Evolutionary conservation across 2,888 invertebrate species (phyloP).

Genomic region (Nemotelus nigrinus): DNA sequence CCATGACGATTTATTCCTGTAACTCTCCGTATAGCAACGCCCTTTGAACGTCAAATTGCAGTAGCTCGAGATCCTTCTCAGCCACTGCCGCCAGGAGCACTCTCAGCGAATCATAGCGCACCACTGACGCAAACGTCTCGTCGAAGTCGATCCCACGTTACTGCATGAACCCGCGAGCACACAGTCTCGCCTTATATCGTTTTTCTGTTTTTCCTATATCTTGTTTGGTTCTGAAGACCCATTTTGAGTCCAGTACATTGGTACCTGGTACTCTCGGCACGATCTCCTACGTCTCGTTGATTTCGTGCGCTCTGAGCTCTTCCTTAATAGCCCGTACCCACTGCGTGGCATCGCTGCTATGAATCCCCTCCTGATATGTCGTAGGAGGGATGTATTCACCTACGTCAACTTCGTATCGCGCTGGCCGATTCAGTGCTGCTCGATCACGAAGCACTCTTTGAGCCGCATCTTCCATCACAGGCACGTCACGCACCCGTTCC

Average conservation of each 20-base stretch:
- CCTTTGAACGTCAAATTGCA: slow-evolving; percentile 4
- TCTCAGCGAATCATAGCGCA: background rate
- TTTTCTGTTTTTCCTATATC: background rate
- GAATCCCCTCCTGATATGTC: background rate
- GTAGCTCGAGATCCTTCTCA: slow-evolving; percentile 1
- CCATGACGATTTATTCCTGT: no score
- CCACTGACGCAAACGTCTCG: background rate
- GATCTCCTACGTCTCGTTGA: background rate
- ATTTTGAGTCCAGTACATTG: background rate
- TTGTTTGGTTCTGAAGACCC: no score
- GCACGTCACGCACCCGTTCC: no score
- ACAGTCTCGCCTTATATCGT: background rate
- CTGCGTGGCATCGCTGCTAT: background rate
- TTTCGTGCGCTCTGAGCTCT: background rate
- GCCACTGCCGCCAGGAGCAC: background rate
- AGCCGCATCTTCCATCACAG: no score
- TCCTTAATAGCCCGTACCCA: background rate
- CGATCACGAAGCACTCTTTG: no score
- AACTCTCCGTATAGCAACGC: background rate
- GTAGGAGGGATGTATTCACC: no score
- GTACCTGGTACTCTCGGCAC: background rate
- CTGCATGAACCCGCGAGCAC: background rate
- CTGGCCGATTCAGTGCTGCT: no score
- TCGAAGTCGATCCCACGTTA: background rate
- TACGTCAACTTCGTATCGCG: no score